Percentiles rank a stretch among this genome's conserved stretches.
Evolutionary conservation across 2,797 vertebrate genomes (phyloP).

Genomic region (Pristis pectinata): DNA sequence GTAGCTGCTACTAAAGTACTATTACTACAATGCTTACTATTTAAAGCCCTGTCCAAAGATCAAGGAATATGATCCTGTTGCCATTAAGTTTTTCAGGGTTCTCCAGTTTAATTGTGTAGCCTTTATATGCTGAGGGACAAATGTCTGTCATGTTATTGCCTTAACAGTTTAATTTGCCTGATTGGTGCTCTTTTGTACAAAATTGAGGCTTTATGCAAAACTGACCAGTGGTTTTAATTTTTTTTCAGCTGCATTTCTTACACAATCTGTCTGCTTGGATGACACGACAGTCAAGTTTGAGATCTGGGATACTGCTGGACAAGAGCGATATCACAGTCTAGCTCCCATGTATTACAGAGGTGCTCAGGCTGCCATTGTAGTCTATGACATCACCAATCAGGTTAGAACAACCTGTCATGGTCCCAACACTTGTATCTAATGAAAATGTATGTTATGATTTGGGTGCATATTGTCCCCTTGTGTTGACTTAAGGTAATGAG

Average conservation of each 20-base stretch:
- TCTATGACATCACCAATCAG: slow-evolving; percentile 72
- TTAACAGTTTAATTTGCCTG: too few relatives aligned
- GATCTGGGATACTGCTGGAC: slow-evolving; percentile 71
- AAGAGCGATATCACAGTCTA: slow-evolving; percentile 70
- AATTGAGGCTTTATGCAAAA: too few relatives aligned
- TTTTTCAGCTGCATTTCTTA: slow-evolving; percentile 63
- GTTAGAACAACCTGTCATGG: slow-evolving; percentile 43
- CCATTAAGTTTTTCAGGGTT: background rate
- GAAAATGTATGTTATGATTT: background rate
- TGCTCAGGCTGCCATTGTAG: slow-evolving; percentile 68
- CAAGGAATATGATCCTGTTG: background rate
- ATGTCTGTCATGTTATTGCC: too few relatives aligned
- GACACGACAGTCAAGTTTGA: slow-evolving; percentile 72
- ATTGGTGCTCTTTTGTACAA: too few relatives aligned
- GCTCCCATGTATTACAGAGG: slow-evolving; percentile 71
- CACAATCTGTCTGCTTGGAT: slow-evolving; percentile 68
- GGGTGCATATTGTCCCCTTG: background rate
- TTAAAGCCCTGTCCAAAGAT: background rate
- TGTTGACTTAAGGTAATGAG: background rate
- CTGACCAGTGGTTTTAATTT: too few relatives aligned
- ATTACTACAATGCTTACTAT: background rate
- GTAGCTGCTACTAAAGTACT: background rate
- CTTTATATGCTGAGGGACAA: too few relatives aligned
- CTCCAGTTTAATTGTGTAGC: too few relatives aligned
- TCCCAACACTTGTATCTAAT: background rate